Conservation (phyloP, 1,140 invertebrate species). For the Saccostrea glomerata region DNA sequence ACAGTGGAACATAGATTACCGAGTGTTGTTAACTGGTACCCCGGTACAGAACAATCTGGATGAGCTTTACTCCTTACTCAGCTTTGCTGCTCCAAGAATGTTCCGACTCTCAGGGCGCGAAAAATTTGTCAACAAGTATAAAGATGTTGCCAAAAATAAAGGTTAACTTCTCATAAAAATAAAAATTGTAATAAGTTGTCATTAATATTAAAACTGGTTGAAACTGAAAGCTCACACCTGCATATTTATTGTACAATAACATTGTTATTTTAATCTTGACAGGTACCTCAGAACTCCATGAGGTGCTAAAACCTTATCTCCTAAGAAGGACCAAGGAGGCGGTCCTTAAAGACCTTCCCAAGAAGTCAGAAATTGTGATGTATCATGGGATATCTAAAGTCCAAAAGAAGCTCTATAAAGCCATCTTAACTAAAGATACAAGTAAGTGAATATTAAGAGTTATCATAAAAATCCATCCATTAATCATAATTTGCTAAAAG, state of each 20-base stretch:
- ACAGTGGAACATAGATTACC: conserved; percentile 89
- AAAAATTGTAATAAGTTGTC: no score
- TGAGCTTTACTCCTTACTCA: conserved; percentile 97
- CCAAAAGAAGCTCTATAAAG: conserved; percentile 79
- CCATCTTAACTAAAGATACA: conserved; percentile 76
- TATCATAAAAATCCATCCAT: not conserved
- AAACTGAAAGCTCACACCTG: no score
- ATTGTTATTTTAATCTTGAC: not conserved
- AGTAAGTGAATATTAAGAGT: conserved; percentile 60
- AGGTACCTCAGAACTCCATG: conserved; percentile 72
- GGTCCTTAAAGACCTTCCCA: conserved; percentile 75
- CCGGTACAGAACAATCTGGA: conserved; percentile 98
- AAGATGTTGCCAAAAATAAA: conserved; percentile 55
- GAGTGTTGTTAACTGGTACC: conserved; percentile 97
- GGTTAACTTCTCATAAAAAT: no score
- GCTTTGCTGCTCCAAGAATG: conserved; percentile 96
- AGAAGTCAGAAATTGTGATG: conserved; percentile 76
- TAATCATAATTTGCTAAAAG: not conserved
- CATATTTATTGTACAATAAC: no score
- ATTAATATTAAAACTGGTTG: no score
- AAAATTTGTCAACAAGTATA: conserved; percentile 70
- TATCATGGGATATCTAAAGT: conserved; percentile 76
- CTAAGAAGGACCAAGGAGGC: conserved; percentile 75
- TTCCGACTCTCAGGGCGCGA: conserved; percentile 82
- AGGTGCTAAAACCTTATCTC: conserved; percentile 73